Evolutionary conservation across 2,113 vertebrate genomes (phyloP).

Genomic region (Apteryx mantelli): DNA sequence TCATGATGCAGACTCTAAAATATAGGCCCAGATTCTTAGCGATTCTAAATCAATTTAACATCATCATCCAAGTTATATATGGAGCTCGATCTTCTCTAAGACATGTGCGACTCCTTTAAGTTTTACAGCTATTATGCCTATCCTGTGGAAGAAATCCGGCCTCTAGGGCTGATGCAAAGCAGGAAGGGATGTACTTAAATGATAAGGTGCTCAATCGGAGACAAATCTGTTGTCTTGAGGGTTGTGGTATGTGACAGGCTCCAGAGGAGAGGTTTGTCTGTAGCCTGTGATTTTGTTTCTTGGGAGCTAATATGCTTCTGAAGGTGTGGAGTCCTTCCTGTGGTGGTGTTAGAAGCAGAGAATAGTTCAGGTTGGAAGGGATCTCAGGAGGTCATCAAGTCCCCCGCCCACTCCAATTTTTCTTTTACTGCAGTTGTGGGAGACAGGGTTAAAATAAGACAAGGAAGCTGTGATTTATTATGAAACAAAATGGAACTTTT

Average conservation of each 20-base stretch:
- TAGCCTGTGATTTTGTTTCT: too few relatives aligned
- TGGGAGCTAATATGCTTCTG: too few relatives aligned
- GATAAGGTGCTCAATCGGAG: background rate
- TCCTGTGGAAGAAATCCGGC: background rate
- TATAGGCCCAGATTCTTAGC: background rate
- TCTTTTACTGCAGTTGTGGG: background rate
- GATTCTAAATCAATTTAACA: background rate
- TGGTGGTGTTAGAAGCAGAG: too few relatives aligned
- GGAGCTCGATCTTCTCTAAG: background rate
- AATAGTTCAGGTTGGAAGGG: background rate
- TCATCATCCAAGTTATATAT: accelerated
- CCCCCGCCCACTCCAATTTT: too few relatives aligned
- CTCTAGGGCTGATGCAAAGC: background rate
- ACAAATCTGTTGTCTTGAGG: accelerated
- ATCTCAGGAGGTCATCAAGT: background rate
- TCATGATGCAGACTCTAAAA: background rate
- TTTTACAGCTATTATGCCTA: background rate
- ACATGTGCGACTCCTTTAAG: accelerated
- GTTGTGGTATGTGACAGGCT: background rate
- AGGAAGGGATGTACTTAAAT: background rate
- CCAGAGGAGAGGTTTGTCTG: background rate
- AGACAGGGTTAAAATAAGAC: background rate
- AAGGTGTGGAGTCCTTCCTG: too few relatives aligned
- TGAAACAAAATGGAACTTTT: background rate
- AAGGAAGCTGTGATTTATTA: constrained; percentile 6